phyloP scores from a whole-genome alignment of 2,113 vertebrate species.

The Peromyscus californicus region DNA sequence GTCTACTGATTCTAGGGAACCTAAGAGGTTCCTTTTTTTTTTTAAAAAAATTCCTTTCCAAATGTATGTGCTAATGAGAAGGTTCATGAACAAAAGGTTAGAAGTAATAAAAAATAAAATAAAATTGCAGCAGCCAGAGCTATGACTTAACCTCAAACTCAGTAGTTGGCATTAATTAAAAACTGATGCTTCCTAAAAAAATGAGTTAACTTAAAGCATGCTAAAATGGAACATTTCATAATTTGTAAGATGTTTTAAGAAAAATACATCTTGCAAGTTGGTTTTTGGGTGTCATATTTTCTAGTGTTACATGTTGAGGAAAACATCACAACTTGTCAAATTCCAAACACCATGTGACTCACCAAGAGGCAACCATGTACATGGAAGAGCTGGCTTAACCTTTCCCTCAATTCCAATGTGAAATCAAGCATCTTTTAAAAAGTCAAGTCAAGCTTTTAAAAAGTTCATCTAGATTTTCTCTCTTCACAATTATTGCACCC shows the following conservation, averaged over 20 bases:
- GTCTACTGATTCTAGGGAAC: background rate
- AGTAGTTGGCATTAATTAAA: slow-evolving; percentile 60
- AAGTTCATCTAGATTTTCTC: slow-evolving; percentile 47
- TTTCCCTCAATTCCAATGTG: slow-evolving; percentile 51
- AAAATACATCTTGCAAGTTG: slow-evolving; percentile 57
- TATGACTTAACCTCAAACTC: background rate
- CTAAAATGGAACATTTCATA: slow-evolving; percentile 39
- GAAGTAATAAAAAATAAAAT: background rate
- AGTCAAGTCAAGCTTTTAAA: slow-evolving; percentile 50
- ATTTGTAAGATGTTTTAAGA: slow-evolving; percentile 58
- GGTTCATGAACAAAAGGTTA: slow-evolving; percentile 1
- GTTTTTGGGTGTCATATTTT: slow-evolving; percentile 60
- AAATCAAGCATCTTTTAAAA: slow-evolving; percentile 69
- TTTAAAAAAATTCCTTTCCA: slow-evolving; percentile 24
- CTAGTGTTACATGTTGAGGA: slow-evolving; percentile 54
- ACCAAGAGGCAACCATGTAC: slow-evolving; percentile 49
- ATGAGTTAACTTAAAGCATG: background rate
- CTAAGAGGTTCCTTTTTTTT: slow-evolving; percentile 8
- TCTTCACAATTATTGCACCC: background rate
- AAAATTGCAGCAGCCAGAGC: slow-evolving; percentile 7
- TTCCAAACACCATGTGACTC: slow-evolving; percentile 57
- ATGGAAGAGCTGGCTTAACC: slow-evolving; percentile 52
- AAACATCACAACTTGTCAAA: slow-evolving; percentile 71
- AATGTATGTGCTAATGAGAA: slow-evolving; percentile 12
- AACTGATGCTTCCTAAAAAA: slow-evolving; percentile 42